Evolutionary conservation across 1,140 invertebrate genomes (phyloP), one percentile per base, ranked within the genome.

Genomic region (Drosophila parabipectinata): DNA sequence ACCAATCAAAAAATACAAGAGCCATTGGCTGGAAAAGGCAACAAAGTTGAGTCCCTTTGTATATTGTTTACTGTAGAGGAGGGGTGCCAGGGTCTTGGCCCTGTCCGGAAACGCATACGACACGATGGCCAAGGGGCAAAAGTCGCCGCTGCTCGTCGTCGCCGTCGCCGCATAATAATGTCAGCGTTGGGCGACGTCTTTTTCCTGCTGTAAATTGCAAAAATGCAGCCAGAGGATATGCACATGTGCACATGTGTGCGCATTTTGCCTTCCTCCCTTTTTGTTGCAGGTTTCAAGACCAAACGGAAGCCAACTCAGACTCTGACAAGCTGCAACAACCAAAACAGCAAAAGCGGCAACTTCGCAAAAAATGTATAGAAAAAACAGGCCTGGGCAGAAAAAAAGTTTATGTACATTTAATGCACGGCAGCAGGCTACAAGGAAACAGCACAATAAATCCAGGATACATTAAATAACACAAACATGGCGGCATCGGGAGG

Each of bases 401-500:
- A 67, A 84, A 77, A 81, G 59, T 82, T 81, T 85, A 82, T 85
- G 78, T 82, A 78, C 82, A 82, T 85, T 85, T 87, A 87, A 88
- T 88, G 72, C 79, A 73, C 67, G 75, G 75, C 82, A 78, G 82
- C 82, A 76, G 75, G 69, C 74, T 59, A 69, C 73, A 81, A 87
- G 83, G 78, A 87, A 87, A 82, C 83, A 88, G 63, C 72, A 82
- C 83, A 87, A 87, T 87, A 87, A 87, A 87, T 87, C 76, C 83
- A 88, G 83, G 83, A 87, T 87, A 87, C 83, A 87, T 87, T 87
- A 87, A 87, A 79, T 87, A 82, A 87, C 83, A 87, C 75, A 82
- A 59, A 50, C 50, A 63, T 12, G 59, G 34, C 41, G 41, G 15
- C n/a, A 18, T 14, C 45, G 15, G 30, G 7, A 7, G 51, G 2